These are phyloP conservation scores for Bombyx mori DNA, from an alignment of 1,140 invertebrate species.

Conservation along the genomic window DNA sequence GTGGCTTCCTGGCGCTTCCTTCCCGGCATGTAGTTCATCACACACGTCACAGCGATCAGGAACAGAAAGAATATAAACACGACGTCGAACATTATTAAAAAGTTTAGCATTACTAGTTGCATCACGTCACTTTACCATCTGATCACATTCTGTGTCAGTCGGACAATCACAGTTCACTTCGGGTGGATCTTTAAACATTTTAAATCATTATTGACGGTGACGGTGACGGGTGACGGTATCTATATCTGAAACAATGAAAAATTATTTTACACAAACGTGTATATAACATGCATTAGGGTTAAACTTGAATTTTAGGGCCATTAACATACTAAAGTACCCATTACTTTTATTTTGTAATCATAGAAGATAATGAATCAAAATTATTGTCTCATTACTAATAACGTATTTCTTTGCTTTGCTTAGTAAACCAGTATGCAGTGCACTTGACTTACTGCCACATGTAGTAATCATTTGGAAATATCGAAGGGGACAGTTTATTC, in stretches of 20 bases:
- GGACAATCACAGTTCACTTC: neutral
- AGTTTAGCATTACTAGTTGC: slow-evolving; percentile 87
- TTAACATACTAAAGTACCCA: too few relatives aligned
- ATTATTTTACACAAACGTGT: neutral
- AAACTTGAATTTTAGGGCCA: too few relatives aligned
- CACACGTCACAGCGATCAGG: slow-evolving; percentile 83
- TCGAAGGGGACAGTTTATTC: too few relatives aligned
- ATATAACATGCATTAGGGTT: too few relatives aligned
- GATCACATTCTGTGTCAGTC: slow-evolving; percentile 43
- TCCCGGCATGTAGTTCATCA: slow-evolving; percentile 83
- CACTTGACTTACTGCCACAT: too few relatives aligned
- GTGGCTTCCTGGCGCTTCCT: slow-evolving; percentile 40
- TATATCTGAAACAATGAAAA: slow-evolving; percentile 7
- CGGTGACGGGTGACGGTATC: neutral
- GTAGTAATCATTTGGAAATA: too few relatives aligned
- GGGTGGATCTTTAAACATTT: neutral
- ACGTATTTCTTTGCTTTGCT: too few relatives aligned
- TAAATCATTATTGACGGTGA: neutral
- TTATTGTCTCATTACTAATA: too few relatives aligned
- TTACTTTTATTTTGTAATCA: too few relatives aligned
- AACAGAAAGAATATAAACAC: slow-evolving; percentile 89
- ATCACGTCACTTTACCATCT: slow-evolving; percentile 66
- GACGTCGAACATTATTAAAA: slow-evolving; percentile 88
- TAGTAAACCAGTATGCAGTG: too few relatives aligned
- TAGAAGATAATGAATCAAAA: too few relatives aligned